A percentile compares a stretch with the other conserved stretches of the same genome.
Evolutionary conservation across 37 sponge, comb jelly and placozoan genomes (phyloP).

Genomic region (Chondrosia reniformis): DNA sequence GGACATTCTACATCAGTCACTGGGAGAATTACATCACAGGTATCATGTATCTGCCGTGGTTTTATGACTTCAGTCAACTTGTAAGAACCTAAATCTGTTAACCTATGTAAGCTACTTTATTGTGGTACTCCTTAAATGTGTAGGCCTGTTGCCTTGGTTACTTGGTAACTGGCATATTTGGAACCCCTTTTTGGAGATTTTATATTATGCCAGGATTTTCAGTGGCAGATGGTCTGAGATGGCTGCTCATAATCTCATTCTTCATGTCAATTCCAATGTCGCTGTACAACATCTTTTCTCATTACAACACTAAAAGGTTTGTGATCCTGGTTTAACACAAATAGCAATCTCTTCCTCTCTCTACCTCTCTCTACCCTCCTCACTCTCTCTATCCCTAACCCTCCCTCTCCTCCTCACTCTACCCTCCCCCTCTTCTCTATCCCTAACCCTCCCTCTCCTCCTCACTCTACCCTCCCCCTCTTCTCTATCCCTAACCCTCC

Average conservation of each 20-base stretch:
- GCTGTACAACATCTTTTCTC: conserved; percentile 47
- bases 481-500: too few species aligned
- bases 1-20: conserved; percentile 89
- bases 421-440: too few species aligned
- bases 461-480: too few species aligned
- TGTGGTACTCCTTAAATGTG: neutral
- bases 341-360: neutral
- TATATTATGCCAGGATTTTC: conserved; percentile 29
- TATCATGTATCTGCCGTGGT: conserved; percentile 89
- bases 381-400: neutral
- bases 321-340: neutral
- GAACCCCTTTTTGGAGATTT: conserved; percentile 68
- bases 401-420: neutral
- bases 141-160: conserved; percentile 55
- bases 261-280: conserved; percentile 28
- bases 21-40: conserved; percentile 99
- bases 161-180: conserved; percentile 49
- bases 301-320: conserved; percentile 32
- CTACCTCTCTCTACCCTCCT: neutral
- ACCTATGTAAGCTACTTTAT: neutral
- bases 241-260: conserved; percentile 35
- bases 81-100: conserved; percentile 30
- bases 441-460: too few species aligned
- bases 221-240: conserved; percentile 25
- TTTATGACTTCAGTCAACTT: conserved; percentile 81